phyloP scores from a whole-genome alignment of 2,113 vertebrate genomes.

The Myodes glareolus region DNA sequence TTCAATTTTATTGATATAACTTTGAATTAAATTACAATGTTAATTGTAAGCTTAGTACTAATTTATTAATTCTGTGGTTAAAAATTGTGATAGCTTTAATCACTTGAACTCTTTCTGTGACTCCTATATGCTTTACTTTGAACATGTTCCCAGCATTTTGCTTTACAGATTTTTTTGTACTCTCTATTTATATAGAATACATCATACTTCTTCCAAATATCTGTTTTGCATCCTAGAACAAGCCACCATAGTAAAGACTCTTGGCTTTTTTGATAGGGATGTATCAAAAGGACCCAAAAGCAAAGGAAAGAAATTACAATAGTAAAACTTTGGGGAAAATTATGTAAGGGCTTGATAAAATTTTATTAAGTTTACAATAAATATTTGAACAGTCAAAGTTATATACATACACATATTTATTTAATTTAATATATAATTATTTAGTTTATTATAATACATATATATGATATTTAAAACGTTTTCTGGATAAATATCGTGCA shows the following conservation, averaged over 20 bases:
- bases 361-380: not conserved
- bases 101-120: not conserved
- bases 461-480: too few species aligned
- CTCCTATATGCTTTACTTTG: not conserved
- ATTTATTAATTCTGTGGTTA: conserved; percentile 1
- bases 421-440: too few species aligned
- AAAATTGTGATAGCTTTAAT: not conserved
- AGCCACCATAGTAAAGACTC: not conserved
- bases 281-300: not conserved
- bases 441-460: too few species aligned
- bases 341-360: not conserved
- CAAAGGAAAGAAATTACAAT: not conserved
- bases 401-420: not conserved
- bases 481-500: not conserved
- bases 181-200: not conserved
- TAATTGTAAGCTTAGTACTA: not conserved
- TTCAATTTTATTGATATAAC: not conserved
- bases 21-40: not conserved
- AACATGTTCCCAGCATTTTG: not conserved
- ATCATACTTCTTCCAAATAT: not conserved
- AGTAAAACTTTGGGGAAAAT: not conserved
- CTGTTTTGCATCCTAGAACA: not conserved
- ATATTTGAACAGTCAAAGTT: not conserved
- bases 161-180: not conserved
- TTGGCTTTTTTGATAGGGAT: not conserved